A percentile compares a stretch with the other conserved stretches of the same genome.
Evolutionary conservation across 2,113 vertebrate species (phyloP).

Genomic region (Brienomyrus brachyistius): DNA sequence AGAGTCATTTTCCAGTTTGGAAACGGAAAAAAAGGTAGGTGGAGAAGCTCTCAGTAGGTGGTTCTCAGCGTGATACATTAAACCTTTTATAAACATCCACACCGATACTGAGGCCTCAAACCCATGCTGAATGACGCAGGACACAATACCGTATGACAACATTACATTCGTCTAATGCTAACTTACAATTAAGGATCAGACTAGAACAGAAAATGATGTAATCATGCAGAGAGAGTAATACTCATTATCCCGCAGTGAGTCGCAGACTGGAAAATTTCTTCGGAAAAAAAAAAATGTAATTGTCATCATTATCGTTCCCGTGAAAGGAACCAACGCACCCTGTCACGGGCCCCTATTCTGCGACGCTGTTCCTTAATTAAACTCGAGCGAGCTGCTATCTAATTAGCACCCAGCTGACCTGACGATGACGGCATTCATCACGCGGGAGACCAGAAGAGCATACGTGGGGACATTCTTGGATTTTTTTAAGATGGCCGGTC

Average conservation of each 20-base stretch:
- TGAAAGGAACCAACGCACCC: neutral
- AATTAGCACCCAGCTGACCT: conserved; percentile 19
- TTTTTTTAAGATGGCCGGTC: neutral
- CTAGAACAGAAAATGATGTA: neutral
- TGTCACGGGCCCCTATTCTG: conserved; percentile 1
- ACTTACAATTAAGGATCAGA: neutral
- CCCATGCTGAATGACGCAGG: neutral
- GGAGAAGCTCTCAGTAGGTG: neutral
- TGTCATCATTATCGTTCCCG: neutral
- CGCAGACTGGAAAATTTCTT: neutral
- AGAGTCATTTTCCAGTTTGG: neutral
- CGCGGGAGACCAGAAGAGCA: neutral
- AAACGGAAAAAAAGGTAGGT: neutral
- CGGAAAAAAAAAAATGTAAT: neutral
- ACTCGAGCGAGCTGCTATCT: neutral
- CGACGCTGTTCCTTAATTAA: conserved; percentile 10
- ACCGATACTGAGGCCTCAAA: neutral
- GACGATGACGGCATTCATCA: neutral
- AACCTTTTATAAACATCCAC: neutral
- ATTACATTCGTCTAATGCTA: neutral
- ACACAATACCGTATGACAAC: neutral
- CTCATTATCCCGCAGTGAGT: neutral
- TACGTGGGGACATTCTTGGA: neutral
- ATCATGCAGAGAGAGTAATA: neutral
- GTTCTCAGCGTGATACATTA: neutral